Percentiles rank a stretch among this genome's conserved stretches.
Conservation (phyloP, 2,888 invertebrate species). For the Rhagophthalmus giganteus region DNA sequence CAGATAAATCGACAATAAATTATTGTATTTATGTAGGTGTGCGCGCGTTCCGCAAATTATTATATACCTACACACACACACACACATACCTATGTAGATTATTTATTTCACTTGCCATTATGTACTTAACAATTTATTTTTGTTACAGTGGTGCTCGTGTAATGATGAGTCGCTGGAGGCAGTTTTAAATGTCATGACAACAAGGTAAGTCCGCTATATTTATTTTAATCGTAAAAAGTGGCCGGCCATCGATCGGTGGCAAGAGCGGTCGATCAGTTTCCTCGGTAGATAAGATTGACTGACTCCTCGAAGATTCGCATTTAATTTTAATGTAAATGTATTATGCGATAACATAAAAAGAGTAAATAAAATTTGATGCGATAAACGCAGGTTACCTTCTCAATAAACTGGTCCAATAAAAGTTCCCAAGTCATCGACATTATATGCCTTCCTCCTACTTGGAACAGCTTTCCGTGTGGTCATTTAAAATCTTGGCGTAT, state of each 20-base stretch:
- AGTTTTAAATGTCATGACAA: slow-evolving; percentile 46
- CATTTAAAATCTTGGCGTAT: slow-evolving; percentile 34
- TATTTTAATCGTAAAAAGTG: slow-evolving; percentile 18
- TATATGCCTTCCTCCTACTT: slow-evolving; percentile 33
- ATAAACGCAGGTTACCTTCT: slow-evolving; percentile 33
- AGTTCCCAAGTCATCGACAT: slow-evolving; percentile 34
- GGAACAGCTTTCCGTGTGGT: slow-evolving; percentile 33
- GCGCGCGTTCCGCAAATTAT: too few species aligned
- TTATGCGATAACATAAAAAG: slow-evolving; percentile 30
- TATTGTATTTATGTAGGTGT: slow-evolving; percentile 31
- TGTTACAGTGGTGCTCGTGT: slow-evolving; percentile 42
- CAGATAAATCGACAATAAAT: slow-evolving; percentile 24
- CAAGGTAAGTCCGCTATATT: slow-evolving; percentile 43
- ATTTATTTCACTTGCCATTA: slow-evolving; percentile 9
- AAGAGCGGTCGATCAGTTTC: slow-evolving; percentile 17
- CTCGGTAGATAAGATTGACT: slow-evolving; percentile 16
- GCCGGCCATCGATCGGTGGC: slow-evolving; percentile 18
- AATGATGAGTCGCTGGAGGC: slow-evolving; percentile 33
- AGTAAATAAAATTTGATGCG: slow-evolving; percentile 34
- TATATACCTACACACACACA: too few species aligned
- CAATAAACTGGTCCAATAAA: slow-evolving; percentile 36
- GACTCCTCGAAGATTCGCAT: slow-evolving; percentile 21
- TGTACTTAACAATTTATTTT: slow-evolving; percentile 11
- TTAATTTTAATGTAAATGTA: slow-evolving; percentile 33
- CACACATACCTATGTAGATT: too few species aligned